Base-by-base conservation (phyloP, 1,140 invertebrate genomes). In the Drosophila littoralis region DNA sequence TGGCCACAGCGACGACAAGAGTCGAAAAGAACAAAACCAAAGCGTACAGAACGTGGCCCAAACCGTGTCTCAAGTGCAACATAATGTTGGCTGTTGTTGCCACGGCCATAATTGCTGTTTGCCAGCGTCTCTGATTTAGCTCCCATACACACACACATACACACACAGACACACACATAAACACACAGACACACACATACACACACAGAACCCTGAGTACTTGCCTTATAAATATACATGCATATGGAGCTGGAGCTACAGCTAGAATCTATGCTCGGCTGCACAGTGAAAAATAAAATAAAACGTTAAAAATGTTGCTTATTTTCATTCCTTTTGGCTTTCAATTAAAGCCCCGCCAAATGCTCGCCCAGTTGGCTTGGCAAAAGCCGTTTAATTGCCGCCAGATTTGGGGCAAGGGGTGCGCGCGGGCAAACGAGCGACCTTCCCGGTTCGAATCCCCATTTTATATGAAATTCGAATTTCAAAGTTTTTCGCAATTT, bases 71-170 rank as follows among this genome's bases (percentile, higher is more conserved):
- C 70, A 73, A 73, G 70, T 73, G 70, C 70, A 73, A 73, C 69
- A 72, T 52, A 67, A 71, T 72, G 52, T 61, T 72, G 69, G 61
- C 10, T 38, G 51, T n/a, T 57, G 54, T 68, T 68, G 66, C 66
- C 70, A 68, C 64, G 55, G 70, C 70, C 70, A 73, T 73, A 73
- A 73, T 73, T 73, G 70, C 63, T 73, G 55, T 59, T 59, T 73
- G 69, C 69, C 55, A 60, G 66, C 22, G 55, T 58, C 70, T 73
- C 46, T 68, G 70, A 73, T 73, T 73, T 65, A 43, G 69, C 70
- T 59, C 51, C 54, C 63, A 66, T 36, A 43, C 50, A 22, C 59
- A 57, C 13, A 45, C 35, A 52, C 15, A 32, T 9, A 67, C 52
- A 66, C 33, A 64, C 38, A 35, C 38, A 45, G 12, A 65, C 40